These are phyloP conservation scores for Diadema setosum DNA, from an alignment of 35 echinoderm and acorn worm species.

Conservation along the genomic window DNA sequence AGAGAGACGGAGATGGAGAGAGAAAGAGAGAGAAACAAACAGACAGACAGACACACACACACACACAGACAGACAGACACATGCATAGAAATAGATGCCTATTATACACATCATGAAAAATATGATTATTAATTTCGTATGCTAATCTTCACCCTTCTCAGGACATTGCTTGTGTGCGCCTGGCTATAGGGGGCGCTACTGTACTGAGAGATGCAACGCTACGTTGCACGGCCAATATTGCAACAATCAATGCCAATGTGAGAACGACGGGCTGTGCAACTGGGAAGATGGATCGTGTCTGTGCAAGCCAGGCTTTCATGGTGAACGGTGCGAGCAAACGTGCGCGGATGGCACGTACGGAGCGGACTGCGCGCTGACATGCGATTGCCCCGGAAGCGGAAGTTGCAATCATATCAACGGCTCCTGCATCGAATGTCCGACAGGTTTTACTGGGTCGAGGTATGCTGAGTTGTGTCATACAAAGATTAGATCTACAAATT, in stretches of 20 bases:
- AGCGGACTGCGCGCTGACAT: slow-evolving; percentile 40
- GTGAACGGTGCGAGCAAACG: slow-evolving; percentile 27
- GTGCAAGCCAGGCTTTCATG: slow-evolving; percentile 52
- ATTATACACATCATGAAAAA: too few species aligned
- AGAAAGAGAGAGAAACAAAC: too few species aligned
- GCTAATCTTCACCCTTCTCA: too few species aligned
- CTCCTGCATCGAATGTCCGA: slow-evolving; percentile 21
- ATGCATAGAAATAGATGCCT: too few species aligned
- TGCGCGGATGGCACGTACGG: slow-evolving; percentile 41
- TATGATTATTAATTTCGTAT: too few species aligned
- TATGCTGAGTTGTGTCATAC: neutral
- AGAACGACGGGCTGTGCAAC: slow-evolving; percentile 50
- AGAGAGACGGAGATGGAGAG: too few species aligned
- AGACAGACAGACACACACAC: too few species aligned
- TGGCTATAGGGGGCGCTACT: slow-evolving; percentile 20
- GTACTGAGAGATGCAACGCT: neutral
- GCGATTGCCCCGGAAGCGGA: slow-evolving; percentile 56
- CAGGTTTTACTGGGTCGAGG: slow-evolving; percentile 30
- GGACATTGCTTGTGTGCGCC: neutral
- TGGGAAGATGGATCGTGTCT: slow-evolving; percentile 33
- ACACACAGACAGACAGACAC: too few species aligned
- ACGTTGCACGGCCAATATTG: neutral
- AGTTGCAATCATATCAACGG: slow-evolving; percentile 49
- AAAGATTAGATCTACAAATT: neutral
- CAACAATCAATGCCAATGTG: neutral